phyloP scores from a whole-genome alignment of 2,113 vertebrate genomes.

The Mugil cephalus region DNA sequence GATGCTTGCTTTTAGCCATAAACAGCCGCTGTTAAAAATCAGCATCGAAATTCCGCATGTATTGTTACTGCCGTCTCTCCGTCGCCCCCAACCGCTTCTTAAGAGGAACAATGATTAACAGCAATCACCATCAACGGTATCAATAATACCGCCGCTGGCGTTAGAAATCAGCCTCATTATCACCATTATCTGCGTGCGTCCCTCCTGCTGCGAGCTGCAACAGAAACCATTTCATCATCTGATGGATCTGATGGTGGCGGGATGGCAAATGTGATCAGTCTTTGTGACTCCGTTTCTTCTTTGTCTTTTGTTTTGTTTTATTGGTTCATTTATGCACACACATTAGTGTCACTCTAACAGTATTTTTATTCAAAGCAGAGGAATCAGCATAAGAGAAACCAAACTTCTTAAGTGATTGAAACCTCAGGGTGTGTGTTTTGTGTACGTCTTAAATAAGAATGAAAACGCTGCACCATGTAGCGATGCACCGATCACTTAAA shows the following conservation, averaged over 20 bases:
- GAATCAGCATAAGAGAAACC: not conserved
- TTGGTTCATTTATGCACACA: too few species aligned
- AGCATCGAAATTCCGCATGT: conserved; percentile 3
- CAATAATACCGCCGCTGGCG: conserved; percentile 31
- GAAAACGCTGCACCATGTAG: not conserved
- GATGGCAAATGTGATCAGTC: conserved; percentile 3
- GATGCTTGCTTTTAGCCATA: conserved; percentile 5
- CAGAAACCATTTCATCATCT: conserved; percentile 32
- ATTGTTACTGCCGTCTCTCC: not conserved
- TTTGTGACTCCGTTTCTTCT: not conserved
- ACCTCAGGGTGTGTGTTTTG: not conserved
- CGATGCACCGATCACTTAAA: too few species aligned
- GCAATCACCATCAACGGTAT: conserved; percentile 48
- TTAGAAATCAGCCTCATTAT: conserved; percentile 62
- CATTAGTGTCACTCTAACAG: not conserved
- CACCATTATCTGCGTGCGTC: conserved; percentile 18
- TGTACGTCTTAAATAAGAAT: too few species aligned
- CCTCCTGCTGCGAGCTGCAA: conserved; percentile 22
- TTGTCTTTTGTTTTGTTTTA: not conserved
- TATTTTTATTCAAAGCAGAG: not conserved
- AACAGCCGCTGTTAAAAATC: conserved; percentile 23
- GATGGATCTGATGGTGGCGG: not conserved
- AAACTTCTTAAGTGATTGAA: not conserved
- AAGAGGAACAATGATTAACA: conserved; percentile 58
- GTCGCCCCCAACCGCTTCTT: conserved; percentile 16